phyloP scores from a whole-genome alignment of 2,797 vertebrate genomes.

The Hydrophis major region DNA sequence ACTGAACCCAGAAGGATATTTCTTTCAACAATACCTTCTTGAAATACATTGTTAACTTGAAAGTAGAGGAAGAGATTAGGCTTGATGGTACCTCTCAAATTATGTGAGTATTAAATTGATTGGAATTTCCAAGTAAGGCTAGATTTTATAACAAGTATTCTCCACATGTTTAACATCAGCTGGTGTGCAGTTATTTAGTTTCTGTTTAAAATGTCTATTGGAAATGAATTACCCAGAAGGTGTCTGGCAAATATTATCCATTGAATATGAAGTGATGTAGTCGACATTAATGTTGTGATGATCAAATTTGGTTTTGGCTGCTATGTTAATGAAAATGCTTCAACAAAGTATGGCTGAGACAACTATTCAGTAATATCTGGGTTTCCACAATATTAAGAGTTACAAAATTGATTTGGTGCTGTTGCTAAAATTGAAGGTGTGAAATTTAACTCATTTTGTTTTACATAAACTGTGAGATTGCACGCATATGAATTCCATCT shows the following conservation, averaged over 20 bases:
- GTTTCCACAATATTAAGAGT: not conserved
- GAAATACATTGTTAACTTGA: not conserved
- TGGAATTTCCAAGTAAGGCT: not conserved
- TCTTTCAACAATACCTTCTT: not conserved
- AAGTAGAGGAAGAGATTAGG: not conserved
- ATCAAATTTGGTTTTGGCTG: conserved; percentile 27
- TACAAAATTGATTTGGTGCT: conserved; percentile 25
- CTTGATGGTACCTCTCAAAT: not conserved
- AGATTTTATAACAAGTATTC: not conserved
- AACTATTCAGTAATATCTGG: conserved; percentile 14
- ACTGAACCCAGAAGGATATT: no score
- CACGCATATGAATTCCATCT: not conserved
- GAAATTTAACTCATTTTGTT: conserved; percentile 2
- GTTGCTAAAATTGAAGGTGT: not conserved
- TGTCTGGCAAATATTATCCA: conserved; percentile 23
- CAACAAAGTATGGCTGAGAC: conserved; percentile 13
- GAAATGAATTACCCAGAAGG: conserved; percentile 15
- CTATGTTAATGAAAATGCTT: conserved; percentile 13
- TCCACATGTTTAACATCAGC: not conserved
- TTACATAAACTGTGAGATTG: not conserved
- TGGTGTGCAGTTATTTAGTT: not conserved
- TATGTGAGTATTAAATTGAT: not conserved
- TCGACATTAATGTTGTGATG: conserved; percentile 11
- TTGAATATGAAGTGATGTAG: not conserved
- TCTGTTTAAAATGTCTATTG: conserved; percentile 6